Base-by-base conservation (phyloP, 2,888 invertebrate species). In the Cyaniris semiargus region DNA sequence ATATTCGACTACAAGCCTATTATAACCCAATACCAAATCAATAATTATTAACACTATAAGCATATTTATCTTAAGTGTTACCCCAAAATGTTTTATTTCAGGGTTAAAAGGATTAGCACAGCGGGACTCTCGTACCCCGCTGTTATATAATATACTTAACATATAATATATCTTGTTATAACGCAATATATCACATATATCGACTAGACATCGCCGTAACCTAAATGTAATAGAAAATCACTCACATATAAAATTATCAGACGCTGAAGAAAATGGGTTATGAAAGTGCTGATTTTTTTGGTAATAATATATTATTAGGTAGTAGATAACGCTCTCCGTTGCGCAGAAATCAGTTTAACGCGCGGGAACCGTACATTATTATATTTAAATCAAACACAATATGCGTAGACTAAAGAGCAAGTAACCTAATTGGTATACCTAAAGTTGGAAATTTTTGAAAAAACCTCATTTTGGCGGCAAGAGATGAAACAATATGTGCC, bases 131-230 rank as follows among this genome's bases (percentile, higher is more conserved):
- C 13, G 60, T 27, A 66, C 23, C 60, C 60, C 27, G 23, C 23
- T 15, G 60, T 10, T 60, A 66, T 13, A 10, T 5, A 23, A 66
- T 66, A 23, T 27, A 23, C 60, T 66, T 23, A 23, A 66, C 60
- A 66, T 66, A 66, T 23, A 66, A 66, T 66, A 66, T 23, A 27
- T 66, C 15, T 66, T 58, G 58, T 58, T 58, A 21, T 58, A 21
- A 21, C 58, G 0, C 3, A 7, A 58, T 58, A 58, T n/a, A 58
- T 21, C 58, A 21, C 21, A 10, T 21, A 1, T 21, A 21, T 58
- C 3, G 7, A 66, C 27, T 58, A 10, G 58, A 66, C 27, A 15
- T 13, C 4, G 27, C 60, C 60, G 3, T 66, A 66, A 10, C 60
- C 27, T 66, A 66, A 66, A 66, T 23, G 60, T 66, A 66, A 66